Conservation (phyloP, 2,888 invertebrate species). For the Nycteola revayana region DNA sequence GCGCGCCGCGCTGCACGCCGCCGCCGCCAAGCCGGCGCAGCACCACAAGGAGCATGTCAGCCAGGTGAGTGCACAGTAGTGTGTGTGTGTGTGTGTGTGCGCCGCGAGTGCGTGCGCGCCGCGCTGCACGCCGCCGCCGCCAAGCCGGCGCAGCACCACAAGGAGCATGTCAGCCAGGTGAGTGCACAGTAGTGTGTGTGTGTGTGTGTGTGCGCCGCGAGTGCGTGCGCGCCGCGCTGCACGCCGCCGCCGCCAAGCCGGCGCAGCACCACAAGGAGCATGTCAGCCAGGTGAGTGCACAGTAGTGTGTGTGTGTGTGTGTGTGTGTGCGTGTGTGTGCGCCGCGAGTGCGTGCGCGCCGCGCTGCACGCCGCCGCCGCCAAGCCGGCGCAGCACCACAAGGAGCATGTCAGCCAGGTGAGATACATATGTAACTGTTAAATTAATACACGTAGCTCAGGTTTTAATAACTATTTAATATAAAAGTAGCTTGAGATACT, state of each 20-base stretch:
- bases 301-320: conserved; percentile 87
- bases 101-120: conserved; percentile 88
- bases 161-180: conserved; percentile 48
- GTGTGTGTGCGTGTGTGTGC: too few relatives aligned
- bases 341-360: conserved; percentile 90
- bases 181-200: conserved; percentile 84
- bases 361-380: conserved; percentile 87
- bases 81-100: conserved; percentile 81
- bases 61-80: background rate
- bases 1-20: conserved; percentile 90
- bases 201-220: conserved; percentile 86
- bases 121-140: conserved; percentile 87
- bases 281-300: conserved; percentile 80
- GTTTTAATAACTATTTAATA: too few relatives aligned
- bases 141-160: conserved; percentile 79
- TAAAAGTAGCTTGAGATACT: too few relatives aligned
- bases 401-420: conserved; percentile 25
- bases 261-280: conserved; percentile 46
- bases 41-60: conserved; percentile 13
- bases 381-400: conserved; percentile 24
- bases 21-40: conserved; percentile 71
- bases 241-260: conserved; percentile 89
- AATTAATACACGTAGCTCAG: too few relatives aligned
- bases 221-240: conserved; percentile 90
- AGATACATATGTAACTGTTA: too few relatives aligned